Evolutionary conservation across 2,888 invertebrate species (phyloP).

Genomic region (Capitulum mitella): DNA sequence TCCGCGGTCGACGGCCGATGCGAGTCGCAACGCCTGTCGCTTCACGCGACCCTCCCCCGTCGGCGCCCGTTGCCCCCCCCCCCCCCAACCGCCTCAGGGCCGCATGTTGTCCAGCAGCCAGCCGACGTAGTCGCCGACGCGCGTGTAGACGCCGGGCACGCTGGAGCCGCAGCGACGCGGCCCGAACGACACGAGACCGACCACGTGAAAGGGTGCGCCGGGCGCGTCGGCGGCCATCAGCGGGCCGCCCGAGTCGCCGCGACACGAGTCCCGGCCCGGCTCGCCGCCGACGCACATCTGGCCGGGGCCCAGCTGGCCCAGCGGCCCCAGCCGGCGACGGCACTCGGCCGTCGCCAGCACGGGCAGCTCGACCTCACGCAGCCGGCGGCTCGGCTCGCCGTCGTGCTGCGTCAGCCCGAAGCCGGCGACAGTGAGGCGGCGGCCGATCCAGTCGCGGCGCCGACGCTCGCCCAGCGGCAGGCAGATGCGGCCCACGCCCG

Average conservation of each 20-base stretch:
- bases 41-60: too few relatives aligned
- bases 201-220: conserved; percentile 42
- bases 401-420: conserved; percentile 43
- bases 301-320: conserved; percentile 39
- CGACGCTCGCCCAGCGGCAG: conserved; percentile 41
- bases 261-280: conserved; percentile 37
- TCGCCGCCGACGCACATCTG: conserved; percentile 36
- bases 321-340: conserved; percentile 41
- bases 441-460: conserved; percentile 42
- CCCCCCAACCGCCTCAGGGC: conserved; percentile 40
- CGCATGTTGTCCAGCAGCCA: conserved; percentile 39
- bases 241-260: conserved; percentile 41
- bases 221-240: conserved; percentile 33
- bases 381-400: conserved; percentile 42
- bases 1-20: too few relatives aligned
- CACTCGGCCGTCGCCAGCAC: conserved; percentile 43
- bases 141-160: conserved; percentile 42
- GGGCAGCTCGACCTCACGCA: conserved; percentile 43
- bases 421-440: conserved; percentile 39
- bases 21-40: too few relatives aligned
- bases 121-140: conserved; percentile 37
- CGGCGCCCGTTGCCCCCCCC: too few relatives aligned
- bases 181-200: conserved; percentile 37
- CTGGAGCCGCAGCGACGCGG: conserved; percentile 45
- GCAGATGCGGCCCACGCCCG: conserved; percentile 42